Evolutionary conservation across 2,888 invertebrate species (phyloP).

Genomic region (Pandemis cinnamomeana): DNA sequence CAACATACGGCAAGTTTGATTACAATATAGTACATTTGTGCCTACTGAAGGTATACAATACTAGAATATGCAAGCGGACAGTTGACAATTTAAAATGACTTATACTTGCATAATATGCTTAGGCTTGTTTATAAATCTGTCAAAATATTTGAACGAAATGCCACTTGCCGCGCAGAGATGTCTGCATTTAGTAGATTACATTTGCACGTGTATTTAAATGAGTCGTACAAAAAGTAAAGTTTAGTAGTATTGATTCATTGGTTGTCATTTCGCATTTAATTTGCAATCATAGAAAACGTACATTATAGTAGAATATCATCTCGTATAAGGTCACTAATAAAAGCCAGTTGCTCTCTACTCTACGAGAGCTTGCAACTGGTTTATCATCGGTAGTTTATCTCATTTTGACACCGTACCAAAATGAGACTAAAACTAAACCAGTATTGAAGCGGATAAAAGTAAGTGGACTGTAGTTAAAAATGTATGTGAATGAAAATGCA

Average conservation of each 20-base stretch:
- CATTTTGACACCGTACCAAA: too few species aligned
- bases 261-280: neutral
- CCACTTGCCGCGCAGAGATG: slow-evolving; percentile 2
- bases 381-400: too few species aligned
- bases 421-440: too few species aligned
- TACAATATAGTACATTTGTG: too few species aligned
- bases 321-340: neutral
- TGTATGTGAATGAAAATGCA: too few species aligned
- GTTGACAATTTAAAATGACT: slow-evolving; percentile 8
- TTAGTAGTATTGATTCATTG: neutral
- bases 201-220: neutral
- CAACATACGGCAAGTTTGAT: too few species aligned
- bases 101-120: slow-evolving; percentile 15
- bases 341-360: neutral
- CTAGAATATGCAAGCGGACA: neutral
- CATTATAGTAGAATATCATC: neutral
- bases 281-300: neutral
- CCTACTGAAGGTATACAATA: neutral
- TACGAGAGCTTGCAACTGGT: too few species aligned
- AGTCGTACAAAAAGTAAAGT: neutral
- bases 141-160: slow-evolving; percentile 17
- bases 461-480: too few species aligned
- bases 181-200: neutral
- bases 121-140: slow-evolving; percentile 10
- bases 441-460: too few species aligned